Base-by-base conservation (phyloP, 1,140 invertebrate species). In the Lamellibrachia luymesi region DNA sequence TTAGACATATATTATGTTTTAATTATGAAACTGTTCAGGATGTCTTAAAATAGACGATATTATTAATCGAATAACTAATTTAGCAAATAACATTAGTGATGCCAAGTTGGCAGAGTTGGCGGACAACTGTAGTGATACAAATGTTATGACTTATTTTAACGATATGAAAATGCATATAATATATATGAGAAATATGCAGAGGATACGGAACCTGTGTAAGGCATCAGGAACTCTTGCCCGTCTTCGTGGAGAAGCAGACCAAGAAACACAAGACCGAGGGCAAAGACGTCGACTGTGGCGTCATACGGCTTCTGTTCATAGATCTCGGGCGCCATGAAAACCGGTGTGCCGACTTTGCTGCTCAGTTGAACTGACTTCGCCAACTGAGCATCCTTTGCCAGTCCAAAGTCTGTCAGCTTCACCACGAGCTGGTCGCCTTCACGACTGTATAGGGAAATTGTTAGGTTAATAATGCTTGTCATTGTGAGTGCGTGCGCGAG, bases 341-440 rank as follows among this genome's bases (percentile, higher is more conserved):
- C 91, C 49, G 91, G 91, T n/a, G 91, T 91, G 49, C 91, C 91
- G 6, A 91, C 91, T 51, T 50, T 51, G 49, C 6, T 91, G 2
- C n/a, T 22, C 49, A 91, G 13, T n/a, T 50, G 49, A 50, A 51
- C 91, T 50, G 91, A 50, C 25, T 91, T 10, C 13, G 51, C 13
- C 91, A 91, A 80, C 6, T 80, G 64, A 80, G 13, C 25, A 22
- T 80, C 64, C 7, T 10, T 80, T 4, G 91, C 49, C 91, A 91
- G 91, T 50, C 91, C 91, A n/a, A 91, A 91, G 91, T 91, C 91
- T 8, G 91, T 91, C 91, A 91, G 91, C 91, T 91, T 91, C n/a
- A 91, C 91, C 2, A 91, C 2, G 8, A 80, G 64, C 6, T 80
- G 13, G 25, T 22, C 17, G 4, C 64, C 64, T 17, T 4, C 64